Evolutionary conservation across 2,888 invertebrate genomes (phyloP).

Genomic region (Trichopoda pennipes): DNA sequence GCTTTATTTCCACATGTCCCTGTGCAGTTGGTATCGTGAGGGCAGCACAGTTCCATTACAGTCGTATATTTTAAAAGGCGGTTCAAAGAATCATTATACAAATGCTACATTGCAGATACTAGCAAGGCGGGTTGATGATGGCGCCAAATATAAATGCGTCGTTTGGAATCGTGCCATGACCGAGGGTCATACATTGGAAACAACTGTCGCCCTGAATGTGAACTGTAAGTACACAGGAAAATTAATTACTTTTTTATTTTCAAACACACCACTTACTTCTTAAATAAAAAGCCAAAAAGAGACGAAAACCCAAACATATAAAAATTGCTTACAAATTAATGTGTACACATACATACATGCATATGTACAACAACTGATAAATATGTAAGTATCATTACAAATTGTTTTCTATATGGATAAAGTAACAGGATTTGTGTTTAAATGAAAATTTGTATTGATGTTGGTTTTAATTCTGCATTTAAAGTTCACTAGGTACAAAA

Average conservation of each 20-base stretch:
- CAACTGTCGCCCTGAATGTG: constrained; percentile 90
- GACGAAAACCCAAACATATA: neutral
- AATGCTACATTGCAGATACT: constrained; percentile 88
- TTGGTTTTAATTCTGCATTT: constrained; percentile 14
- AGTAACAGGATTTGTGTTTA: neutral
- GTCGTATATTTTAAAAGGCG: constrained; percentile 86
- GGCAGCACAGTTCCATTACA: constrained; percentile 88
- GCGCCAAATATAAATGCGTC: constrained; percentile 90
- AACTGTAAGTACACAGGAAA: constrained; percentile 88
- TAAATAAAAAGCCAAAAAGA: neutral
- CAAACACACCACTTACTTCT: constrained; percentile 29
- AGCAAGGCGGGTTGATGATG: constrained; percentile 92
- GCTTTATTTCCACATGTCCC: constrained; percentile 12
- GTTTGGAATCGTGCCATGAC: constrained; percentile 95
- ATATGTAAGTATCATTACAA: neutral
- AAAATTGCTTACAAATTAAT: constrained; percentile 30
- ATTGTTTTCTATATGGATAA: neutral
- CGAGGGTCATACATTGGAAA: constrained; percentile 89
- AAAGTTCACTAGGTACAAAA: constrained; percentile 40
- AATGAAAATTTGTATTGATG: constrained; percentile 2
- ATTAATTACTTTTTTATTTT: constrained; percentile 64
- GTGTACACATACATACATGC: constrained; percentile 28
- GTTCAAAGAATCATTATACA: constrained; percentile 88
- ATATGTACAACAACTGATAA: neutral
- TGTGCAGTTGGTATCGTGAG: constrained; percentile 88